Conservation (phyloP, 2,888 invertebrate genomes). For the Noctua janthe region DNA sequence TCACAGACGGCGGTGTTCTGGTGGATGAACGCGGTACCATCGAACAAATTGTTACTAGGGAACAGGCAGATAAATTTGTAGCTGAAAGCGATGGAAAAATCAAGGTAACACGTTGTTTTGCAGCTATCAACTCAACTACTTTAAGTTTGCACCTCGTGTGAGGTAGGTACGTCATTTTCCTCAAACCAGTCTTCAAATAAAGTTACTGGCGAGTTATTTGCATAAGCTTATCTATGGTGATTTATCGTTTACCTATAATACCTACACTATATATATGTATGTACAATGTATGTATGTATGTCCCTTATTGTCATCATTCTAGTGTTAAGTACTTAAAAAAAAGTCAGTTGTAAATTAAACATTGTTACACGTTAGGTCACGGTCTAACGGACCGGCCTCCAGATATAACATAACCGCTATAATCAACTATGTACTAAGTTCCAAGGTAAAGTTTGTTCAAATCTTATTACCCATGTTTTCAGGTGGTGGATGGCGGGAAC, state of each 20-base stretch:
- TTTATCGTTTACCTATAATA: neutral
- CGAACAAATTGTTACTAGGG: slow-evolving; percentile 85
- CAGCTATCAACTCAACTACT: neutral
- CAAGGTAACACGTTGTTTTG: slow-evolving; percentile 80
- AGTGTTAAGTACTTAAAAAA: neutral
- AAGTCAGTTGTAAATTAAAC: neutral
- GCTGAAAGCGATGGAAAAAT: slow-evolving; percentile 86
- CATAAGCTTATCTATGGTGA: neutral
- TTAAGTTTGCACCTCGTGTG: neutral
- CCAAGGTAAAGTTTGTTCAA: slow-evolving; percentile 5
- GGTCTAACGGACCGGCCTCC: slow-evolving; percentile 27
- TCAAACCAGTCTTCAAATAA: slow-evolving; percentile 9
- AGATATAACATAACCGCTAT: slow-evolving; percentile 1
- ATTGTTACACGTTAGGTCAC: slow-evolving; percentile 23
- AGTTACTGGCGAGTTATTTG: neutral
- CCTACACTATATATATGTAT: too few relatives aligned
- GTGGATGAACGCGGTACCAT: slow-evolving; percentile 91
- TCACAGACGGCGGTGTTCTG: slow-evolving; percentile 91
- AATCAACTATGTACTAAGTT: neutral
- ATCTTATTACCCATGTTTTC: slow-evolving; percentile 38
- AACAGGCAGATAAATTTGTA: slow-evolving; percentile 86
- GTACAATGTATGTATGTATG: neutral
- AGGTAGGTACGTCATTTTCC: slow-evolving; percentile 3
- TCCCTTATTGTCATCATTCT: neutral
- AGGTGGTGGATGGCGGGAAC: slow-evolving; percentile 79